Percentiles rank a stretch among this genome's conserved stretches.
Conservation (phyloP, 2,888 invertebrate genomes). For the Drosophila subsilvestris region DNA sequence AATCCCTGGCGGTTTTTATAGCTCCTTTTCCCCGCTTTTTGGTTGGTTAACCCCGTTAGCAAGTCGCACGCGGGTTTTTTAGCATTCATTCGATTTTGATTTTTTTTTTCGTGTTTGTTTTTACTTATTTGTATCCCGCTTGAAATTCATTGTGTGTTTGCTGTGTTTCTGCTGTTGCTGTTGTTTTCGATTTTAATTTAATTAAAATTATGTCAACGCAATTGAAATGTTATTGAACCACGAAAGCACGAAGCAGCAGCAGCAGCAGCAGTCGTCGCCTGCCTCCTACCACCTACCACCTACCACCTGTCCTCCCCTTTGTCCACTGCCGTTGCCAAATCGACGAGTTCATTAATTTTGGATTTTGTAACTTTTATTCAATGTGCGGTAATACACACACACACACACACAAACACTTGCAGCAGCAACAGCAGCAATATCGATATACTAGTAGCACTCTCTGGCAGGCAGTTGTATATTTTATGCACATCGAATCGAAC, state of each 20-base stretch:
- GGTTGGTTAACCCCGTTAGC: constrained; percentile 67
- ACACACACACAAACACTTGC: constrained; percentile 5
- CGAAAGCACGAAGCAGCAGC: constrained; percentile 29
- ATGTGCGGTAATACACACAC: constrained; percentile 29
- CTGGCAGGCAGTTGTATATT: constrained; percentile 7
- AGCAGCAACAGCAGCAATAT: constrained; percentile 38
- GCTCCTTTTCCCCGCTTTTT: background rate
- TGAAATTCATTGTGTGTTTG: constrained; percentile 70
- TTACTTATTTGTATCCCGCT: constrained; percentile 41
- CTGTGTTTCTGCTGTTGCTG: constrained; percentile 20
- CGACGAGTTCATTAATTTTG: constrained; percentile 72
- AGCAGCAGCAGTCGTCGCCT: background rate
- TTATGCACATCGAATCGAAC: constrained; percentile 51
- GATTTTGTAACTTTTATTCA: constrained; percentile 75
- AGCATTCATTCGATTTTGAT: background rate
- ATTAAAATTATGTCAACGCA: constrained; percentile 78
- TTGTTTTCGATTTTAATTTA: constrained; percentile 56
- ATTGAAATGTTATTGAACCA: constrained; percentile 78
- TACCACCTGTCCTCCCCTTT: background rate
- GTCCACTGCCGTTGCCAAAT: constrained; percentile 30
- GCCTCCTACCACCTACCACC: no score
- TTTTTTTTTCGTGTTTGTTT: constrained; percentile 6
- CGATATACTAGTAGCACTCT: background rate
- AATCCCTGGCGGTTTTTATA: constrained; percentile 4
- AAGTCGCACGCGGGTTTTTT: constrained; percentile 10